Base-by-base conservation (phyloP, 2,888 invertebrate genomes). In the Lathronympha strigana region DNA sequence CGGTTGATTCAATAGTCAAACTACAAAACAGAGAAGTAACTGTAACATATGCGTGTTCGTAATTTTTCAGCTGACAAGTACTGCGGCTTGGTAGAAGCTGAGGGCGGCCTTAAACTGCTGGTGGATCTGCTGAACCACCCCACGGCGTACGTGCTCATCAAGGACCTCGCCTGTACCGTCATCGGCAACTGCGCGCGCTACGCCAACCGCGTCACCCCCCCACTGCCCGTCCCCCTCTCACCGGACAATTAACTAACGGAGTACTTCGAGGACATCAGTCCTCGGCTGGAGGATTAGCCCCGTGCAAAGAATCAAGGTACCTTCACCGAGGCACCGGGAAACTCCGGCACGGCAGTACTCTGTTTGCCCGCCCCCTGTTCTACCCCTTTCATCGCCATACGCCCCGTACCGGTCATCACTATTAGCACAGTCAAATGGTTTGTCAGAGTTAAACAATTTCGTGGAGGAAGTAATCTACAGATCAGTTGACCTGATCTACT, bases 31-130 rank as follows among this genome's bases (percentile, higher is more conserved):
- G 11, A 31, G 8, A 31, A 31, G 31, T 31, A 31, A 9, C 11
- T 31, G 13, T 33, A 33, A 33, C 1, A 1, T n/a, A n/a, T 36
- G 13, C 0, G 3, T 17, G 28, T 17, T 28, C 6, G 23, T 64
- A 57, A 57, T 51, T 47, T 92, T 92, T 23, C 87, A 98, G 98
- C 98, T 43, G 95, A 95, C 66, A 98, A 98, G 89, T 99, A 99
- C 90, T 99, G 98, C 86, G 92, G 93, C 69, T 93, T 98, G 78
- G 95, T 99, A 49, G 95, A 96, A 76, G 93, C 94, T 49, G 99
- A 99, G 88, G 96, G 96, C 36, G 99, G 99, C 0, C 83, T 98
- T 57, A 90, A 92, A 43, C 92, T 98, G 68, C 91, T 99, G 45
- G 90, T 94, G 66, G 93, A 94, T 69, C 84, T 97, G 57, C 86